Evolutionary conservation across 2,888 invertebrate species (phyloP).

Genomic region (Hyalella azteca): DNA sequence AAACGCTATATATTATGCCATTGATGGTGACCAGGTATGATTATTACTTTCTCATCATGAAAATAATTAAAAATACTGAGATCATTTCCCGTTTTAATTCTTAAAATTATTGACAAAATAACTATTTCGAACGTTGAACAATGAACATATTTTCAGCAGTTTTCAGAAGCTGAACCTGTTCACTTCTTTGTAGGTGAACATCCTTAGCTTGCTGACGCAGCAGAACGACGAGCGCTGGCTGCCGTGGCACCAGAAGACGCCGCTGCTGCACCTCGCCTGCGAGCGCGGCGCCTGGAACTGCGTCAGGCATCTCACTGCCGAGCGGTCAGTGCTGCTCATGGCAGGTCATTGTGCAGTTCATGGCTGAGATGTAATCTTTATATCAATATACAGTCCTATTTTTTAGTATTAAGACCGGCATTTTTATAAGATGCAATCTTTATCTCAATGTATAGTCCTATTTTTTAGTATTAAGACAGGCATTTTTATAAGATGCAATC

Average conservation of each 20-base stretch:
- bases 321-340: constrained; percentile 62
- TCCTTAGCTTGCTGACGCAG: constrained; percentile 72
- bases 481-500: no score
- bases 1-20: constrained; percentile 74
- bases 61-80: no score
- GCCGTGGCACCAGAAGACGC: constrained; percentile 66
- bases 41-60: no score
- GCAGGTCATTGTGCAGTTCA: neutral
- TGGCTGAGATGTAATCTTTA: no score
- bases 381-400: no score
- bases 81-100: neutral
- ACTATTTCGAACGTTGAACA: no score
- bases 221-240: constrained; percentile 76
- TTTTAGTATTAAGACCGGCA: no score
- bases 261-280: constrained; percentile 73
- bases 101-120: neutral
- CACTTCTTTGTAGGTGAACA: constrained; percentile 65
- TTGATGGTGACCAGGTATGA: constrained; percentile 74
- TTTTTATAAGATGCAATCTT: no score
- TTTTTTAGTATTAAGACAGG: no score
- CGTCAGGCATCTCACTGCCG: constrained; percentile 72
- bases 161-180: neutral
- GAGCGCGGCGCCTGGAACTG: constrained; percentile 76
- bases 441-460: no score
- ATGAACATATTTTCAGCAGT: no score